These are phyloP conservation scores for Pitta sordida DNA, from an alignment of 2,113 vertebrate genomes.

Conservation along the genomic window DNA sequence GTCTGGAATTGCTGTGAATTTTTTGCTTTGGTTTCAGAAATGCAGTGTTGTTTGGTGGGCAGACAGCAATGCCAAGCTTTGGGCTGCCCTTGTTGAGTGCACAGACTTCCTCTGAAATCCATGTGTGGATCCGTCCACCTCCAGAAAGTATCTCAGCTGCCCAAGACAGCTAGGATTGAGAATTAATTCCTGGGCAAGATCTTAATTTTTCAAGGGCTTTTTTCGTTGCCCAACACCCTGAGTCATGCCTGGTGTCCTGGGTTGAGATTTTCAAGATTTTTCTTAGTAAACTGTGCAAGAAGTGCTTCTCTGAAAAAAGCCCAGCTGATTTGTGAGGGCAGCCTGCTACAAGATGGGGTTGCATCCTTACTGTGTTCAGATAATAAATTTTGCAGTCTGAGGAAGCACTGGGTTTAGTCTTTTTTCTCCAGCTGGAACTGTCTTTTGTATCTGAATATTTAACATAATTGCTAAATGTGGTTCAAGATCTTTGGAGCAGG, in stretches of 20 bases:
- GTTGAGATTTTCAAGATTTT: neutral
- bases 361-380: neutral
- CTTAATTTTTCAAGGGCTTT: neutral
- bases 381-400: neutral
- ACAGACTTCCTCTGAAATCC: neutral
- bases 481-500: neutral
- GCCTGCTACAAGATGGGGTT: neutral
- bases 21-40: neutral
- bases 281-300: neutral
- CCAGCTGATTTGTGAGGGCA: neutral
- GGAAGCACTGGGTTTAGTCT: neutral
- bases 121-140: neutral
- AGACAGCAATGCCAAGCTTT: neutral
- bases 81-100: neutral
- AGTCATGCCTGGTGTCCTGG: neutral
- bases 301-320: neutral
- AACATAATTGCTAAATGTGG: neutral
- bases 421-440: neutral
- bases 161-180: neutral
- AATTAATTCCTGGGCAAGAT: neutral
- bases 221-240: neutral
- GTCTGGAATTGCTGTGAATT: neutral
- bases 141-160: neutral
- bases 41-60: neutral
- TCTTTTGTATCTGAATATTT: neutral